A percentile compares a stretch with the other conserved stretches of the same genome.
phyloP scores from a whole-genome alignment of 2,797 vertebrate genomes.

The Hoplostethus atlanticus region DNA sequence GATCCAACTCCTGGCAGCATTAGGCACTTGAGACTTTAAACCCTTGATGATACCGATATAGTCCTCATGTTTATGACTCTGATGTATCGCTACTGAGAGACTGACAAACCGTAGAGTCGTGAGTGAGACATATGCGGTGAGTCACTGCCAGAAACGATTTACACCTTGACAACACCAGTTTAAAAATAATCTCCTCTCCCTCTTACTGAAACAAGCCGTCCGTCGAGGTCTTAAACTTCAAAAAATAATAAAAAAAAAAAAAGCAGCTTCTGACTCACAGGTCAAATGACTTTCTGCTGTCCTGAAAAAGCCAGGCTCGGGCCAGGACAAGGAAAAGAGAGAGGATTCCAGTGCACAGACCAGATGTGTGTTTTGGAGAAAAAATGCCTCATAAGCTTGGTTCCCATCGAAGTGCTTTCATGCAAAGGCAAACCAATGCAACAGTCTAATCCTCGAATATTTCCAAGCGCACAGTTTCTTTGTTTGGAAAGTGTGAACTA shows the following conservation, averaged over 20 bases:
- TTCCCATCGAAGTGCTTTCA: background rate
- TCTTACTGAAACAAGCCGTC: conserved; percentile 11
- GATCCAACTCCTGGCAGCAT: conserved; percentile 10
- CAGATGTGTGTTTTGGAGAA: background rate
- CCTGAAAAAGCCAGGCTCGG: background rate
- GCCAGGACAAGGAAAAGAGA: conserved; percentile 1
- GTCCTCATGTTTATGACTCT: conserved; percentile 28
- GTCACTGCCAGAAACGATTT: background rate
- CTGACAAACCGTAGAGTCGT: conserved; percentile 5
- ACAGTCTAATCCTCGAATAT: no score
- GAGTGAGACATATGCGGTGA: background rate
- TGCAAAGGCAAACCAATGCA: background rate
- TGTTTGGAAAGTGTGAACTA: background rate
- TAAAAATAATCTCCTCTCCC: conserved; percentile 3
- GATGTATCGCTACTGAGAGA: conserved; percentile 33
- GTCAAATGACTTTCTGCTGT: background rate
- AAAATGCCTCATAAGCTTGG: background rate
- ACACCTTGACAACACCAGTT: background rate
- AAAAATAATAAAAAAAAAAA: background rate
- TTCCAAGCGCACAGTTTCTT: no score
- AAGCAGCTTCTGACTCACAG: background rate
- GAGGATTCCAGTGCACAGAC: background rate
- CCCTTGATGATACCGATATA: background rate
- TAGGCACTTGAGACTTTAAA: conserved; percentile 2
- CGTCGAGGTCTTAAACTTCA: background rate